Conservation (phyloP, 2,888 invertebrate species). For the Poecilus cupreus region DNA sequence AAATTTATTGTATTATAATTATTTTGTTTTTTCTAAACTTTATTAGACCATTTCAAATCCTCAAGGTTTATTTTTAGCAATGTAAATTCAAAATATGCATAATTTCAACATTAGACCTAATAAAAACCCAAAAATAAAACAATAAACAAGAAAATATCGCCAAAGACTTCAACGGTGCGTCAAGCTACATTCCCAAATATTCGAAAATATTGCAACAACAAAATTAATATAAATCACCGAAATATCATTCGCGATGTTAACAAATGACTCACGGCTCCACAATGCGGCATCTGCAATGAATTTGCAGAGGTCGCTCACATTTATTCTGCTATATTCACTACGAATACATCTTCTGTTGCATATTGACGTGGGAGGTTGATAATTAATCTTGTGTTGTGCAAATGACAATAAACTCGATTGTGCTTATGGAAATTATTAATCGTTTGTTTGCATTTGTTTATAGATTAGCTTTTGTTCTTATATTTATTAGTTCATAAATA, state of each 20-base stretch:
- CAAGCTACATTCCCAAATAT: background rate
- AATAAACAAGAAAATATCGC: conserved; percentile 25
- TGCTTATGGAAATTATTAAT: conserved; percentile 41
- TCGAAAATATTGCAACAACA: background rate
- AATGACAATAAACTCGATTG: conserved; percentile 34
- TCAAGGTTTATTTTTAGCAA: conserved; percentile 9
- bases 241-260: background rate
- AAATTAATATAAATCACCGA: background rate
- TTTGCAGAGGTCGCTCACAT: background rate
- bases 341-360: background rate
- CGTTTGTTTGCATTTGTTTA: conserved; percentile 39
- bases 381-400: conserved; percentile 46
- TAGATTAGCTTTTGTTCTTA: conserved; percentile 31
- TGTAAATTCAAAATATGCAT: conserved; percentile 13
- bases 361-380: conserved; percentile 15
- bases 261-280: conserved; percentile 24
- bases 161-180: conserved; percentile 1
- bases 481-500: conserved; percentile 42
- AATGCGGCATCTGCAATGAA: background rate
- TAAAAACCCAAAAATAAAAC: background rate
- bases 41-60: conserved; percentile 3
- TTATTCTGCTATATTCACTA: background rate
- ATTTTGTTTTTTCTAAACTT: background rate
- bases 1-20: conserved; percentile 22
- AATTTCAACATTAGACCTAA: conserved; percentile 1